phyloP scores from a whole-genome alignment of 2,888 invertebrate genomes.

The Hirtodrosophila alboralis region DNA sequence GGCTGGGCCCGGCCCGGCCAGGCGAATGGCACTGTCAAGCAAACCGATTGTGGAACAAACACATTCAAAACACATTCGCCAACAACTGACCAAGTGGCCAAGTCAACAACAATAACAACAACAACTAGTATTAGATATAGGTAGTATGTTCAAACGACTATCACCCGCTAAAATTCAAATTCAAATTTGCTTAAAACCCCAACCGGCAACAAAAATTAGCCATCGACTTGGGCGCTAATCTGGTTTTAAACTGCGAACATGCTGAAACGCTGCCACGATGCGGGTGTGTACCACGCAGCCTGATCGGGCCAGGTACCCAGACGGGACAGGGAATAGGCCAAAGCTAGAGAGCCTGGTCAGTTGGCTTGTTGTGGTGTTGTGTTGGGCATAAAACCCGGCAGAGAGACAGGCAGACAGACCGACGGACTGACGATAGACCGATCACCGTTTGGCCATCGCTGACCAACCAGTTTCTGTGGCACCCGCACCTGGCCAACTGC shows the following conservation, averaged over 20 bases:
- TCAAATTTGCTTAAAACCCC: conserved; percentile 73
- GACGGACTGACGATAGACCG: conserved; percentile 19
- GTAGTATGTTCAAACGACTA: conserved; percentile 66
- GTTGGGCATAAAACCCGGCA: conserved; percentile 9
- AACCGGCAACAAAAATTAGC: conserved; percentile 74
- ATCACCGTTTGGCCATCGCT: conserved; percentile 66
- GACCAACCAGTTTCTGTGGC: conserved; percentile 73
- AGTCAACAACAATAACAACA: conserved; percentile 20
- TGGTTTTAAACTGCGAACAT: conserved; percentile 76
- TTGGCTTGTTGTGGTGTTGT: no score
- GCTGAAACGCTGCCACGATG: conserved; percentile 65
- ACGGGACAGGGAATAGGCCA: no score
- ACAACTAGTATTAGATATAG: conserved; percentile 47
- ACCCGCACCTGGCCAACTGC: conserved; percentile 82
- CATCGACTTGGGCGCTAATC: conserved; percentile 80
- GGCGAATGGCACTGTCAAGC: conserved; percentile 64
- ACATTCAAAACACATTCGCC: conserved; percentile 62
- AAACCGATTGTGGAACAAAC: conserved; percentile 57
- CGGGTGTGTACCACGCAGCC: conserved; percentile 74
- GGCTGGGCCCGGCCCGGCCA: conserved; percentile 27
- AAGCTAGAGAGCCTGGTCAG: conserved; percentile 14
- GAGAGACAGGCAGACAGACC: conserved; percentile 21
- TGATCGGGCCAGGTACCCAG: background rate
- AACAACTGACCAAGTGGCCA: conserved; percentile 76
- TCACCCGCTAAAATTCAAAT: conserved; percentile 81